Conservation (phyloP, 1,140 invertebrate species). For the Idris sp. region DNA sequence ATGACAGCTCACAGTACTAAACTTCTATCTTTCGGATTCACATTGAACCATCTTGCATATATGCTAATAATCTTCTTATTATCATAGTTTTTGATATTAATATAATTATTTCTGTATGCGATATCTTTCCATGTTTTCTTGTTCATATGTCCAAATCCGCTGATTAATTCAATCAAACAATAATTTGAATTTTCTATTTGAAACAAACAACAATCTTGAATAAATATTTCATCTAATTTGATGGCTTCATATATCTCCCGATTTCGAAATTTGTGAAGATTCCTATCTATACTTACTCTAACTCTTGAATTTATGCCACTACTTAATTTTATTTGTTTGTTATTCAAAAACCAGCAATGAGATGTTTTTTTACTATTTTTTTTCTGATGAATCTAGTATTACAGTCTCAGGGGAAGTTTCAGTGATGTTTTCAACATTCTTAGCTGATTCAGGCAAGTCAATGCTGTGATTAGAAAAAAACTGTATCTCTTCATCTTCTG, state of each 20-base stretch:
- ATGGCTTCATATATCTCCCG: background rate
- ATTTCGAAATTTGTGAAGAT: background rate
- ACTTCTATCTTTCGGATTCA: background rate
- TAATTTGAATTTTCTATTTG: background rate
- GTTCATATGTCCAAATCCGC: background rate
- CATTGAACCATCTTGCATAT: background rate
- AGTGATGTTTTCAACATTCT: background rate
- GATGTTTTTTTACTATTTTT: background rate
- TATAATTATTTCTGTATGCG: background rate
- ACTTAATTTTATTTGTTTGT: background rate
- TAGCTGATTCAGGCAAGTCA: background rate
- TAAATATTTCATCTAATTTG: background rate
- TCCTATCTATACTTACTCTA: slow-evolving; percentile 1
- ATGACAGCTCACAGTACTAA: background rate
- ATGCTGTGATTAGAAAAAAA: background rate
- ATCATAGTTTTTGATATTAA: background rate
- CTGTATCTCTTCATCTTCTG: slow-evolving; percentile 7
- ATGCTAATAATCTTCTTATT: background rate
- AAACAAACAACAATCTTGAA: slow-evolving; percentile 7
- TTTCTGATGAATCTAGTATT: background rate
- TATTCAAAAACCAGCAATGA: background rate
- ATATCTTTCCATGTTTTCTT: background rate
- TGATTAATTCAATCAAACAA: slow-evolving; percentile 1
- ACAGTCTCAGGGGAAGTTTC: slow-evolving; percentile 1
- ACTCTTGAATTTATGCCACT: background rate